phyloP scores from a whole-genome alignment of 2,888 invertebrate genomes.

The Calliphora vomitoria region DNA sequence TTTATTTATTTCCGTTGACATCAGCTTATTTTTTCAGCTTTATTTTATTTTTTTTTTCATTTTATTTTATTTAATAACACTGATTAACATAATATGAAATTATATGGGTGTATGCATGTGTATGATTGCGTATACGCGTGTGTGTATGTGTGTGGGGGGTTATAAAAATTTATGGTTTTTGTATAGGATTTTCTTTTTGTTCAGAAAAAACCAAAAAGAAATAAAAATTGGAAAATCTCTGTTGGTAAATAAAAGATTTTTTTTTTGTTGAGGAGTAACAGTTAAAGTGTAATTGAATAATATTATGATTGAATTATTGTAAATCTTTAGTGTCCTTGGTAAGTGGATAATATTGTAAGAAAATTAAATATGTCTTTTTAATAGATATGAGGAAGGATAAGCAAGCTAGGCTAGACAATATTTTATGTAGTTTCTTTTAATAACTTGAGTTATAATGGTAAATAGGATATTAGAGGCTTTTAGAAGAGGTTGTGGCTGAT shows the following conservation, averaged over 20 bases:
- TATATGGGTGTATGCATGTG: background rate
- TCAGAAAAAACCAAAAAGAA: background rate
- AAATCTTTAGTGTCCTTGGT: background rate
- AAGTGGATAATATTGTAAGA: background rate
- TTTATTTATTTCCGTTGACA: conserved; percentile 71
- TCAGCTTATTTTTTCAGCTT: conserved; percentile 59
- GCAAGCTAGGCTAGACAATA: background rate
- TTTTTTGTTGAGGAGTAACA: background rate
- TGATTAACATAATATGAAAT: conserved; percentile 65
- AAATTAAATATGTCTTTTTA: background rate
- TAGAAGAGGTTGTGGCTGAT: too few relatives aligned
- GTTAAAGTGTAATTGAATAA: conserved; percentile 46
- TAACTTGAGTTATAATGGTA: too few relatives aligned
- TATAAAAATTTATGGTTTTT: conserved; percentile 65
- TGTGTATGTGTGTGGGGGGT: background rate
- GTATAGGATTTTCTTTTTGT: conserved; percentile 29
- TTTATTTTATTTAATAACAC: conserved; percentile 63
- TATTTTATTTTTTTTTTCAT: conserved; percentile 34
- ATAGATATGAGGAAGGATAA: background rate
- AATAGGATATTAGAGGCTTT: too few relatives aligned
- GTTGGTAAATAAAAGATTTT: conserved; percentile 20
- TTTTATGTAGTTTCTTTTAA: background rate
- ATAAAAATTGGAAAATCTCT: conserved; percentile 16
- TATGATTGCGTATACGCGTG: conserved; percentile 15
- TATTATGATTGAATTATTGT: conserved; percentile 7